Percentiles rank a stretch among this genome's conserved stretches.
Evolutionary conservation across 1,140 invertebrate genomes (phyloP).

Genomic region (Pseudomyrmex concolor): DNA sequence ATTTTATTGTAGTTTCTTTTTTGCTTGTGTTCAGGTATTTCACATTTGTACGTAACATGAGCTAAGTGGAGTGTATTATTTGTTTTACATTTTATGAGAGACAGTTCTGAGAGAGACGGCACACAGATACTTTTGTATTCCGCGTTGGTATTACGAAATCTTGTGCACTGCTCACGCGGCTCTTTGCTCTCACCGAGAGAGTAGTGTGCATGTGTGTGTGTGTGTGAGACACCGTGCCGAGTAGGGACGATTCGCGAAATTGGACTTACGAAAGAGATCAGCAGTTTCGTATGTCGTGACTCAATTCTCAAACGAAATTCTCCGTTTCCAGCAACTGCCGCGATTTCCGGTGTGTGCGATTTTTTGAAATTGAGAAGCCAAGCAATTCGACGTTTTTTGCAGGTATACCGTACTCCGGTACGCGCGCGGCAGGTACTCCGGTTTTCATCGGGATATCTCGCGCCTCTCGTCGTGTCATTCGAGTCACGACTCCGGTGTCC

Average conservation of each 20-base stretch:
- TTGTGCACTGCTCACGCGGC: constrained; percentile 42
- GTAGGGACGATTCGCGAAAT: constrained; percentile 39
- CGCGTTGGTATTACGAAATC: constrained; percentile 22
- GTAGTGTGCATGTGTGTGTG: background rate
- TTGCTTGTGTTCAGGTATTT: background rate
- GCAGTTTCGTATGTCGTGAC: constrained; percentile 26
- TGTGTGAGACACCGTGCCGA: background rate
- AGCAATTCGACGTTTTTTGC: constrained; percentile 10
- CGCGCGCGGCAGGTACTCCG: background rate
- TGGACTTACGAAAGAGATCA: constrained; percentile 56
- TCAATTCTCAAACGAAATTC: constrained; percentile 39
- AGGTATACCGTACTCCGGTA: background rate
- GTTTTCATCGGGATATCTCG: constrained; percentile 42
- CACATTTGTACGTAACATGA: too few species aligned
- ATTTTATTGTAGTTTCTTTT: background rate
- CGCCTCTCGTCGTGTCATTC: constrained; percentile 53
- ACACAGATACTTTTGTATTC: constrained; percentile 38
- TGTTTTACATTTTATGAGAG: background rate
- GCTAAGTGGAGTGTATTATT: too few species aligned
- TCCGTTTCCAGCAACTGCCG: constrained; percentile 5
- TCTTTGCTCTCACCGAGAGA: background rate
- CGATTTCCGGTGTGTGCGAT: constrained; percentile 46
- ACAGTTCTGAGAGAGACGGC: background rate
- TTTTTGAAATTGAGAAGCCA: constrained; percentile 62
- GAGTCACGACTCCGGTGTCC: constrained; percentile 61